A percentile compares a stretch with the other conserved stretches of the same genome.
Conservation (phyloP, 2,888 invertebrate species). For the Morpho helenor region DNA sequence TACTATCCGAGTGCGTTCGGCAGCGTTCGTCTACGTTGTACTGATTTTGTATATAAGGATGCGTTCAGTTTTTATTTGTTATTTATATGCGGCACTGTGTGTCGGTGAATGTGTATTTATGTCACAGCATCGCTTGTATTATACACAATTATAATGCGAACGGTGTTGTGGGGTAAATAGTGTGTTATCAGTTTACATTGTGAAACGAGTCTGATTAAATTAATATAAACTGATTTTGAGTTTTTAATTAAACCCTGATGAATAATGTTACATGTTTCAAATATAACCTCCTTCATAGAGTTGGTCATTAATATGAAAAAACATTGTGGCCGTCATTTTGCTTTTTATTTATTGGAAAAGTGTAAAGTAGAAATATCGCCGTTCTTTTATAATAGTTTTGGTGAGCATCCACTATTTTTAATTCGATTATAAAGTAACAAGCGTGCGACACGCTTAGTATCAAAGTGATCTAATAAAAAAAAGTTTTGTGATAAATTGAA, state of each 20-base stretch:
- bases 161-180: slow-evolving; percentile 43
- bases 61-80: slow-evolving; percentile 27
- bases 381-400: no score
- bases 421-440: no score
- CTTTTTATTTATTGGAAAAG: no score
- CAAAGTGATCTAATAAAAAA: no score
- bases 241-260: slow-evolving; percentile 14
- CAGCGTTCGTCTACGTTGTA: slow-evolving; percentile 21
- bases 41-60: slow-evolving; percentile 35
- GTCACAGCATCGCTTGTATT: slow-evolving; percentile 28
- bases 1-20: slow-evolving; percentile 9
- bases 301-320: no score
- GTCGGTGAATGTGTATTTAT: slow-evolving; percentile 30
- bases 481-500: no score
- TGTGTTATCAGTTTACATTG: slow-evolving; percentile 69
- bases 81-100: slow-evolving; percentile 37
- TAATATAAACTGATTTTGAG: slow-evolving; percentile 38
- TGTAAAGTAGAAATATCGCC: no score
- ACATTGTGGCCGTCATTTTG: no score
- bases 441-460: no score
- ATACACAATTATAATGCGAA: slow-evolving; percentile 38
- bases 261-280: no score
- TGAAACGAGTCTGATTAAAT: slow-evolving; percentile 76
- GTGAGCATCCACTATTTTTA: no score
- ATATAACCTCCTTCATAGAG: no score